Conservation (phyloP, 2,888 invertebrate species). For the Sthenelais limicola region DNA sequence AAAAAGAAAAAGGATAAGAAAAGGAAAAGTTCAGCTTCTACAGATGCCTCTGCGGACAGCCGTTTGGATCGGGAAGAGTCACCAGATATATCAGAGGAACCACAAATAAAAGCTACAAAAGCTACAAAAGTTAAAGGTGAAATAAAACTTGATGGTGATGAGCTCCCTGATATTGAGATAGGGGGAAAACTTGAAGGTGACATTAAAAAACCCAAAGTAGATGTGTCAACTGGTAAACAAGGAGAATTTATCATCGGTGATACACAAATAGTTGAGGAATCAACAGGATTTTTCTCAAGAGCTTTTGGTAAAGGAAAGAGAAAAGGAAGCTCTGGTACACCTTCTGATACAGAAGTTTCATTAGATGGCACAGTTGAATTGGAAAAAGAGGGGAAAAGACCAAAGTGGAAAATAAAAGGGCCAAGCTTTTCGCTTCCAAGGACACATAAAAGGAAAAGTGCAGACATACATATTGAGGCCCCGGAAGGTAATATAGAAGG, state of each 20-base stretch:
- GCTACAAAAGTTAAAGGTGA: not conserved
- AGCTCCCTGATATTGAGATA: too few species aligned
- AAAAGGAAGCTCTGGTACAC: slow-evolving; percentile 24
- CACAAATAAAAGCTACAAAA: not conserved
- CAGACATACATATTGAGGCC: not conserved
- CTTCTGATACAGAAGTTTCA: slow-evolving; percentile 10
- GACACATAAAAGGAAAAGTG: not conserved
- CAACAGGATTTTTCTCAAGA: slow-evolving; percentile 23
- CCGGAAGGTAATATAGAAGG: slow-evolving; percentile 4
- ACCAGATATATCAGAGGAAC: slow-evolving; percentile 1
- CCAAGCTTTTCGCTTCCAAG: slow-evolving; percentile 27
- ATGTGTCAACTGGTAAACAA: not conserved
- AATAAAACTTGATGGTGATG: not conserved
- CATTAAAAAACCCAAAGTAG: not conserved
- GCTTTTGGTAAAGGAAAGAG: not conserved
- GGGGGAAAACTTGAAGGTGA: not conserved
- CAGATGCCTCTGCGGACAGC: slow-evolving; percentile 24
- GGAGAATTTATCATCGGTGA: slow-evolving; percentile 26
- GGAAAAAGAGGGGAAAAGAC: not conserved
- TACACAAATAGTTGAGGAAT: slow-evolving; percentile 22
- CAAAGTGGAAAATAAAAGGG: slow-evolving; percentile 29
- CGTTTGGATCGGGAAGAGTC: slow-evolving; percentile 20
- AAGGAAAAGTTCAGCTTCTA: slow-evolving; percentile 12
- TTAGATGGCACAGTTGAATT: not conserved
- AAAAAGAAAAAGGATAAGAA: slow-evolving; percentile 25